Evolutionary conservation across 2,888 invertebrate species (phyloP), one percentile per base, ranked within the genome.

Genomic region (Didymodactylos carnosus): DNA sequence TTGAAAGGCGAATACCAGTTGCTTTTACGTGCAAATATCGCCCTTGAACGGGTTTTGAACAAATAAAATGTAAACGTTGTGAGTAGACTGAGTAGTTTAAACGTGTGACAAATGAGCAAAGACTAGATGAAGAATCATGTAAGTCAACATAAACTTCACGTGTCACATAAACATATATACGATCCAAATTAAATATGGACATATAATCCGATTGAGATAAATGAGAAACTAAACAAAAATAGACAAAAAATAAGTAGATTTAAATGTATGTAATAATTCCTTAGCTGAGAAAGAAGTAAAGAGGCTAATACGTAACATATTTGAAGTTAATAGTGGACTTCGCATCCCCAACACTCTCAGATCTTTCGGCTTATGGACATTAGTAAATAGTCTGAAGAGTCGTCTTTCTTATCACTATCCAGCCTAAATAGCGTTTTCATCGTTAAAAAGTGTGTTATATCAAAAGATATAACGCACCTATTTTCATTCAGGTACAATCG

Each of bases 11-110:
- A 16, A 53, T 29, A 27, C 85, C 85, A 78, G 83, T 82, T 3
- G 85, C 85, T 77, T 85, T 84, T 62, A 86, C 83, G 78, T 85
- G 84, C 29, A 86, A 81, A 77, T 84, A 85, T 10, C 85, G 81
- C 10, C 85, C 86, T 23, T 79, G 78, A 75, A 81, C 80, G 5
- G 82, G 82, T 70, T 79, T 76, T 72, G 79, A 79, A 77, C 86
- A 86, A 76, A 84, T 83, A 75, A 86, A 80, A 77, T 85, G 84
- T n/a, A 86, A 79, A 75, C 80, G 80, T 40, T 83, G 83, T 76
- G 80, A 80, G 78, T 85, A 85, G 62, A 85, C 80, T 70, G 85
- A 85, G 77, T 84, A 83, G 79, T 85, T 85, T 27, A 81, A 80
- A 75, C 85, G 80, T 25, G 84, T 82, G 39, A 85, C 82, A 76